Conservation (phyloP, 2,888 invertebrate species). For the Drosophila mimetica region DNA sequence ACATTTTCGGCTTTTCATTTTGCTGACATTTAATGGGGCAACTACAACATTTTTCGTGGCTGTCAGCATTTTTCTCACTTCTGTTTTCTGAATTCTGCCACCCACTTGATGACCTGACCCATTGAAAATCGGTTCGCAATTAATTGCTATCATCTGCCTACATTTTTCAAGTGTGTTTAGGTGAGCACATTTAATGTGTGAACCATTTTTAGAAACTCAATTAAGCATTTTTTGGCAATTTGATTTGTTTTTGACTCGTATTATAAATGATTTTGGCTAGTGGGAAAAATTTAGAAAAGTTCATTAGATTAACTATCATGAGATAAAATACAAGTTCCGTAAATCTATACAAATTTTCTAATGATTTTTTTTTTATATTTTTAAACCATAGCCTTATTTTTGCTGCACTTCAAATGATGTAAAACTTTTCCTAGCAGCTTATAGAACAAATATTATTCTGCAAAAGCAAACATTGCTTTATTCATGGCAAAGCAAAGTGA, state of each 20-base stretch:
- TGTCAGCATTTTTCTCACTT: constrained; percentile 67
- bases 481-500: not conserved
- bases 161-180: constrained; percentile 10
- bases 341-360: not conserved
- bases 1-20: constrained; percentile 14
- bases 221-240: constrained; percentile 22
- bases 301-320: too few relatives aligned
- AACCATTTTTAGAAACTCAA: constrained; percentile 23
- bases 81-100: constrained; percentile 20
- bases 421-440: not conserved
- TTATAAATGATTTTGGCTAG: not conserved
- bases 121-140: constrained; percentile 33
- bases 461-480: not conserved
- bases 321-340: too few relatives aligned
- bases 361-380: not conserved
- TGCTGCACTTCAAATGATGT: not conserved
- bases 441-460: not conserved
- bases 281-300: too few relatives aligned
- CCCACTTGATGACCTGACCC: constrained; percentile 52
- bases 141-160: constrained; percentile 28
- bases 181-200: constrained; percentile 20
- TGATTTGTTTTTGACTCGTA: constrained; percentile 11
- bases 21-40: constrained; percentile 73
- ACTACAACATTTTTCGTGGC: constrained; percentile 51
- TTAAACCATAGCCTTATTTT: not conserved